Evolutionary conservation across 2,797 vertebrate species (phyloP).

Genomic region (Allobates femoralis): DNA sequence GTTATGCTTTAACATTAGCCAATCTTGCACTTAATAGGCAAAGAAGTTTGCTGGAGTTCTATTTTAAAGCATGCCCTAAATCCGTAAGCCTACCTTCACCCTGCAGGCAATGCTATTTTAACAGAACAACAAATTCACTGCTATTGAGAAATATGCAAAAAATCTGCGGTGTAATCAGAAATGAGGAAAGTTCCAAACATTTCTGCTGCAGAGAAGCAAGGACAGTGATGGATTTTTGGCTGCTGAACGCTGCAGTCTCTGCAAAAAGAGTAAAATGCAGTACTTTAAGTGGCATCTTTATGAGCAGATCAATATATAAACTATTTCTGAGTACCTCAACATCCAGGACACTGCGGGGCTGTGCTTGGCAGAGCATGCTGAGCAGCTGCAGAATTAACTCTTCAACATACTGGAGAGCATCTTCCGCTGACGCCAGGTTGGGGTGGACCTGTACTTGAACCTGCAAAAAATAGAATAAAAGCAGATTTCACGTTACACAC

Average conservation of each 20-base stretch:
- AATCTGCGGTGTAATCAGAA: conserved; percentile 20
- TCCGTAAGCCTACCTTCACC: conserved; percentile 10
- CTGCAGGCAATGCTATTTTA: conserved; percentile 29
- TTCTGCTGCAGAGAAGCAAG: conserved; percentile 15
- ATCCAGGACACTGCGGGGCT: conserved; percentile 92
- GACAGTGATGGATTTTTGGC: conserved; percentile 46
- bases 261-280: conserved; percentile 56
- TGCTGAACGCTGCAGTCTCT: conserved; percentile 17
- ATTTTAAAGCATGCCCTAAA: not conserved
- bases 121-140: conserved; percentile 11
- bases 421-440: conserved; percentile 92
- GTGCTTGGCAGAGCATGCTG: conserved; percentile 94
- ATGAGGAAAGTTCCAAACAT: conserved; percentile 18
- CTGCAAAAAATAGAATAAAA: conserved; percentile 69
- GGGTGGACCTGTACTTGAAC: conserved; percentile 95
- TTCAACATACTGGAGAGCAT: conserved; percentile 95
- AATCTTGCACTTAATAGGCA: too few relatives aligned
- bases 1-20: too few relatives aligned
- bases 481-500: not conserved
- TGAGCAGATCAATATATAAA: conserved; percentile 56
- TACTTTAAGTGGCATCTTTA: conserved; percentile 57
- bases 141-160: conserved; percentile 28
- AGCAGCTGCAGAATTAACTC: conserved; percentile 94
- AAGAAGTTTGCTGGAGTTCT: too few relatives aligned
- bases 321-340: conserved; percentile 80